A percentile compares a stretch with the other conserved stretches of the same genome.
Evolutionary conservation across 2,888 invertebrate genomes (phyloP).

Genomic region (Acrobeloides nanus): DNA sequence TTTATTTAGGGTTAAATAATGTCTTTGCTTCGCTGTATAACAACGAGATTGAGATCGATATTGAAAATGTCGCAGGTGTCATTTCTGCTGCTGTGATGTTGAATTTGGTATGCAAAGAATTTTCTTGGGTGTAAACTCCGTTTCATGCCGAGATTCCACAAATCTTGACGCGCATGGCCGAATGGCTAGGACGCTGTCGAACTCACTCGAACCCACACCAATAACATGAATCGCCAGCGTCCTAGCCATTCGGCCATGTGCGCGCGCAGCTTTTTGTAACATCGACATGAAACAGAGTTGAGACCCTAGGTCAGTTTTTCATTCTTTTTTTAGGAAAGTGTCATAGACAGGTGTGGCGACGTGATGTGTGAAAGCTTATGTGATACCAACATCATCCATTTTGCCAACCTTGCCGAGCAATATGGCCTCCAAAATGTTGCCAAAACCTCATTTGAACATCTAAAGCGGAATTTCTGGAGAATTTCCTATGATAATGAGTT

Average conservation of each 20-base stretch:
- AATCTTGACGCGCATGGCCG: neutral
- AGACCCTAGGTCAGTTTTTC: too few relatives aligned
- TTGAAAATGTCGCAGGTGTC: slow-evolving; percentile 30
- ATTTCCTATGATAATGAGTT: slow-evolving; percentile 20
- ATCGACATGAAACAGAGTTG: too few relatives aligned
- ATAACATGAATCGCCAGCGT: too few relatives aligned
- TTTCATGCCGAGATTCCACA: neutral
- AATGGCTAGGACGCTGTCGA: too few relatives aligned
- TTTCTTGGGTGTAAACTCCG: neutral
- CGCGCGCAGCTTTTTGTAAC: too few relatives aligned
- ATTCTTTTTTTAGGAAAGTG: slow-evolving; percentile 22
- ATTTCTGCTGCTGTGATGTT: slow-evolving; percentile 34
- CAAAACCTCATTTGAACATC: slow-evolving; percentile 6
- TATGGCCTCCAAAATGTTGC: slow-evolving; percentile 21
- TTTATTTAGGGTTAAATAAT: slow-evolving; percentile 31
- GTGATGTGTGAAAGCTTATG: slow-evolving; percentile 24
- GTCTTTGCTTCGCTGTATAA: slow-evolving; percentile 41
- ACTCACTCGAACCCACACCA: too few relatives aligned
- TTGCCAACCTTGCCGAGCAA: slow-evolving; percentile 19
- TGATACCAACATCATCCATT: slow-evolving; percentile 24
- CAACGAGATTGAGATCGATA: slow-evolving; percentile 40
- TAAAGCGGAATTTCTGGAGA: slow-evolving; percentile 31
- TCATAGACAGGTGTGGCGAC: slow-evolving; percentile 31
- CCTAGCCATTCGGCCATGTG: too few relatives aligned
- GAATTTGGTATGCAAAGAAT: slow-evolving; percentile 21